Evolutionary conservation across 2,888 invertebrate genomes (phyloP), one percentile per base, ranked within the genome.

Genomic region (Alloplasta piceator): DNA sequence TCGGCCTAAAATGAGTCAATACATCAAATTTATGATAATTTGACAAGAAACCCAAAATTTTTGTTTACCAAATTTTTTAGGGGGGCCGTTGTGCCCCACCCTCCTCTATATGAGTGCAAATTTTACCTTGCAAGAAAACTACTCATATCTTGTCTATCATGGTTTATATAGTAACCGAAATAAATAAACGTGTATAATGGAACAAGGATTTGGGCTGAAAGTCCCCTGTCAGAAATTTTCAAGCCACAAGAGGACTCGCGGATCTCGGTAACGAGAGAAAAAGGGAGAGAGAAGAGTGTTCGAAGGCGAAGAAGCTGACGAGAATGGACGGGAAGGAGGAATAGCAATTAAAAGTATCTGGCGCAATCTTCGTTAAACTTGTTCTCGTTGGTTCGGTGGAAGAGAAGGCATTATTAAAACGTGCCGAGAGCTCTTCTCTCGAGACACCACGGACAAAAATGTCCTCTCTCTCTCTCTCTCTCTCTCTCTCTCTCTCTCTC

Each of bases 281-380:
- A n/a, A n/a, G 77, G 41, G 64, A 55, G 58, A 61, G 63, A 46
- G 63, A 78, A 64, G 43, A 70, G 50, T 43, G 64, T 46, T 56
- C 55, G n/a, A n/a, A n/a, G n/a, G 43, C 4, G 12, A 10, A 56
- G 39, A 12, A 50, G 43, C 75, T 68, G 75, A 68, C 55, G 72
- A 79, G 75, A 66, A 75, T 63, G 82, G 41, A 76, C 73, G 86
- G 82, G 85, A 82, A 82, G 87, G 89, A 87, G 90, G 90, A 91
- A 91, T 91, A 89, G 91, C 91, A 91, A 91, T 91, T 91, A 91
- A 91, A 90, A 91, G 90, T 91, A 91, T 91, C 91, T 89, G 89
- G 89, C 89, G 88, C 90, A 91, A 91, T 91, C 91, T 91, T 90
- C 90, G 90, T 91, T 91, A 90, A 91, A 91, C 91, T 91, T 91